Conservation (phyloP, 2,888 invertebrate species). For the Crossocerus cetratus region DNA sequence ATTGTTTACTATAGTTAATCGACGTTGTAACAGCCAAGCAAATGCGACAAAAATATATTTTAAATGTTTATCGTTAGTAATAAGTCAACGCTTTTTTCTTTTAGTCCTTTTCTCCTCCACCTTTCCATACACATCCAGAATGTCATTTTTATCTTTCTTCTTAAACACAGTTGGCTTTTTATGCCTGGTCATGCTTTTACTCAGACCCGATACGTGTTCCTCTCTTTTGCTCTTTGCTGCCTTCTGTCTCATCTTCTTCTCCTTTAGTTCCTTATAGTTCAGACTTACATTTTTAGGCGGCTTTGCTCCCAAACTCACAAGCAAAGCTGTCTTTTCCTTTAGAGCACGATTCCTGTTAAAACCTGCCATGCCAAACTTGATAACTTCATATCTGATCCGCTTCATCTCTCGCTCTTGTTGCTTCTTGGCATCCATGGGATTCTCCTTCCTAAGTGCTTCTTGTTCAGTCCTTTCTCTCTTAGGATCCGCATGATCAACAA, state of each 20-base stretch:
- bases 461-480: background rate
- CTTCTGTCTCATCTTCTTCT: constrained; percentile 81
- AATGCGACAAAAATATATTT: constrained; percentile 57
- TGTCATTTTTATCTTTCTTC: constrained; percentile 43
- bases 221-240: constrained; percentile 73
- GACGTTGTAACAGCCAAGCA: constrained; percentile 60
- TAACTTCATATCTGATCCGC: constrained; percentile 87
- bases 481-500: constrained; percentile 1
- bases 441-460: background rate
- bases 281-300: constrained; percentile 82
- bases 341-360: constrained; percentile 84
- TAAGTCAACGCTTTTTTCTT: constrained; percentile 34
- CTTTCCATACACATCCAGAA: constrained; percentile 70
- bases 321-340: constrained; percentile 87
- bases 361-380: constrained; percentile 90
- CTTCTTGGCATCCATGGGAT: constrained; percentile 59
- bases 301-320: constrained; percentile 90
- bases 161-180: constrained; percentile 37
- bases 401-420: constrained; percentile 84
- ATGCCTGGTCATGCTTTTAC: constrained; percentile 56
- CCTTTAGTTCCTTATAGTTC: constrained; percentile 86
- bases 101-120: constrained; percentile 48
- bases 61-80: constrained; percentile 51
- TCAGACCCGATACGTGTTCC: constrained; percentile 63
- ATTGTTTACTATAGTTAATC: constrained; percentile 61